Base-by-base conservation (phyloP, 1,140 invertebrate genomes). In the Drosophila funebris region DNA sequence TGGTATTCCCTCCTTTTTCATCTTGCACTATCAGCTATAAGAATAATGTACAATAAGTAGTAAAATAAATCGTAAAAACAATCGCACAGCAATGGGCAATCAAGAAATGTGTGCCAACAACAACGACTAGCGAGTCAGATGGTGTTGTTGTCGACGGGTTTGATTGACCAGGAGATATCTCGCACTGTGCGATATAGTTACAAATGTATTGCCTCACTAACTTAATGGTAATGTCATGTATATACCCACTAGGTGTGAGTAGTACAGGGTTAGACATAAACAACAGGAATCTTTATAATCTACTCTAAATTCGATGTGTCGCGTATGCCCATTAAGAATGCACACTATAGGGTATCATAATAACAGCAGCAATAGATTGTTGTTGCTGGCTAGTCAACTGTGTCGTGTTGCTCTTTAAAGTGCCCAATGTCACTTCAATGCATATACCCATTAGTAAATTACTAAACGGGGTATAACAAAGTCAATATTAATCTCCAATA, bases 11-110 rank as follows among this genome's bases (percentile, higher is more conserved):
- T 11, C n/a, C 33, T 63, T 78, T 64, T 14, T 31, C 39, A 18
- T 44, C 29, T 50, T 36, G 13, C 50, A 66, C 48, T 74, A 83
- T 83, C 79, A 67, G 46, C 58, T 39, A 44, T 43, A 31, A 53
- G 44, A 33, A 46, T 48, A 67, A 60, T 66, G 56, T 61, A 60
- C 48, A 67, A 46, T 60, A 52, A 48, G 58, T 41, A 63, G 50
- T 74, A 63, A 66, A 82, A 78, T 78, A 74, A 74, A 82, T 82
- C 64, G 50, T 66, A 37, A 66, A 76, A 44, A 57, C 56, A 68
- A 60, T 67, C 63, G 39, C 31, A 53, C 33, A 37, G 22, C 29
- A 36, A 68, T 11, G 64, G 13, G 54, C 46, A 54, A 53, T 67
- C 36, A 58, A n/a, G 62, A 24, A 71, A 57, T 71, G 43, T 57